A percentile compares a stretch with the other conserved stretches of the same genome.
phyloP scores from a whole-genome alignment of 1,140 invertebrate genomes.

The Drosophila yakuba region DNA sequence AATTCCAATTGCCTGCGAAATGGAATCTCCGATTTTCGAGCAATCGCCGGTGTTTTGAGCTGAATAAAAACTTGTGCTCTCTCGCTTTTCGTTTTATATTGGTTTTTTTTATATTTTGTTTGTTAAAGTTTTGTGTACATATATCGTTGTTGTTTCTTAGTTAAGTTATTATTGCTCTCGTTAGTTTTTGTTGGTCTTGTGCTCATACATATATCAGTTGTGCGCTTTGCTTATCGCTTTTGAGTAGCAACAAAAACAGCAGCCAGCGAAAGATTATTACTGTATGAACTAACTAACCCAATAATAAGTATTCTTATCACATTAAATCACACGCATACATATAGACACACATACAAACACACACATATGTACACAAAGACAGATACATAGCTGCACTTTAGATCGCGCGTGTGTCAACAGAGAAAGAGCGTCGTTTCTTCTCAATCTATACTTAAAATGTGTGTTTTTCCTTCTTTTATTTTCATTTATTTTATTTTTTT shows the following conservation, averaged over 20 bases:
- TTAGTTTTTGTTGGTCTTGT: slow-evolving; percentile 1
- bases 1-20: slow-evolving; percentile 14
- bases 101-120: background rate
- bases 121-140: background rate
- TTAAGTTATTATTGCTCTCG: background rate
- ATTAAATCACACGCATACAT: slow-evolving; percentile 65
- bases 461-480: slow-evolving; percentile 37
- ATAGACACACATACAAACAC: slow-evolving; percentile 19
- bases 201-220: slow-evolving; percentile 9
- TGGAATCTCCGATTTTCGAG: slow-evolving; percentile 16
- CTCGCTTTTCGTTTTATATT: background rate
- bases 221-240: slow-evolving; percentile 59
- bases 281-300: slow-evolving; percentile 82
- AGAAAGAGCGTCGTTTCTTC: slow-evolving; percentile 22
- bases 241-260: slow-evolving; percentile 34
- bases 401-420: slow-evolving; percentile 53
- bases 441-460: slow-evolving; percentile 46
- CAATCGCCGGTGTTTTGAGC: slow-evolving; percentile 9
- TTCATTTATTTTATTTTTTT: slow-evolving; percentile 10
- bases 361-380: slow-evolving; percentile 23
- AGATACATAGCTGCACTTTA: slow-evolving; percentile 14
- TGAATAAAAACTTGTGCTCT: slow-evolving; percentile 3
- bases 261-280: slow-evolving; percentile 63
- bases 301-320: slow-evolving; percentile 82
- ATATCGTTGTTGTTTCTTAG: slow-evolving; percentile 20